Base-by-base conservation (phyloP, 2,888 invertebrate genomes). In the Amphimallon solstitiale region DNA sequence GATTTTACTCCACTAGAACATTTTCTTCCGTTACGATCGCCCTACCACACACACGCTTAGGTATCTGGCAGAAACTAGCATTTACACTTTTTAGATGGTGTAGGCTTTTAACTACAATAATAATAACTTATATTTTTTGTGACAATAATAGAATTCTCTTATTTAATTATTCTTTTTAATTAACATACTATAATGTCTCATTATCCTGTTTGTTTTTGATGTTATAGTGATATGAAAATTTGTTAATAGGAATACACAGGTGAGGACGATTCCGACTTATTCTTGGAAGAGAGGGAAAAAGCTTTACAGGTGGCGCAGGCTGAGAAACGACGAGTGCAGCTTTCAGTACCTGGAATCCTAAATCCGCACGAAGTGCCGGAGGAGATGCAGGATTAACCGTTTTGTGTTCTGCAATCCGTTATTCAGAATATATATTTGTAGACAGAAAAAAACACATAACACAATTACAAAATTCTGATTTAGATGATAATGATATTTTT, bases 191-290 rank as follows among this genome's bases (percentile, higher is more conserved):
- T n/a, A n/a, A n/a, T n/a, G n/a, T n/a, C n/a, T n/a, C n/a, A n/a
- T n/a, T n/a, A n/a, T n/a, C n/a, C n/a, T n/a, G n/a, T n/a, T n/a
- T n/a, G n/a, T n/a, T n/a, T n/a, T n/a, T n/a, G n/a, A n/a, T n/a
- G n/a, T n/a, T n/a, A n/a, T n/a, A n/a, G n/a, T n/a, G n/a, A n/a
- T n/a, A n/a, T n/a, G n/a, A n/a, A n/a, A n/a, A 7, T 61, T 48
- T 46, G 3, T 35, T 80, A 85, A 2, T 82, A 98, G 98, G 99
- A 99, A 86, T 97, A 94, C 82, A 96, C 97, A 23, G 99, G 99
- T 46, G 97, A 97, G 82, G 98, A 99, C 81, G 97, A 98, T 84
- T 92, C 94, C 68, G 99, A 99, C 85, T 86, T 99, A 79, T 99
- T 94, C 85, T 85, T 99, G 79, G 99, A 99, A 81, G 99, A 99